These are phyloP conservation scores for Lordiphosa clarofinis DNA, from an alignment of 1,140 invertebrate genomes.

Conservation along the genomic window DNA sequence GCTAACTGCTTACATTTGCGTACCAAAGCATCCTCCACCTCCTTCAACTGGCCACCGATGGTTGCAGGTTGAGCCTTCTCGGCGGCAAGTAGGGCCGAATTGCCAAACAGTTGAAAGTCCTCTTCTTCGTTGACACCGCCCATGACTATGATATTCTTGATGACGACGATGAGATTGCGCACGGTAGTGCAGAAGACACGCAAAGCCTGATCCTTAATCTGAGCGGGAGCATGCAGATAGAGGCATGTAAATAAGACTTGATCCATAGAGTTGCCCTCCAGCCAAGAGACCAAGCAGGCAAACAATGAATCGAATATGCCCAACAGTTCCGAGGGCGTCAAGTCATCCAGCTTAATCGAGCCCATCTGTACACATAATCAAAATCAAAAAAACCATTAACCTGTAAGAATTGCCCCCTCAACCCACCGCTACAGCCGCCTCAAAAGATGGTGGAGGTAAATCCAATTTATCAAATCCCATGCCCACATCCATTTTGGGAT, in stretches of 20 bases:
- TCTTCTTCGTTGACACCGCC: constrained; percentile 96
- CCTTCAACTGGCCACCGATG: constrained; percentile 90
- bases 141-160: constrained; percentile 93
- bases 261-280: constrained; percentile 96
- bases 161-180: constrained; percentile 94
- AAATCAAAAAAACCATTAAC: background rate
- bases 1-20: constrained; percentile 85
- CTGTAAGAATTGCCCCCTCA: background rate
- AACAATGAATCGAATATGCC: constrained; percentile 96
- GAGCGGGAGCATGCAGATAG: constrained; percentile 94
- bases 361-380: constrained; percentile 81
- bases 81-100: constrained; percentile 93
- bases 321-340: constrained; percentile 86
- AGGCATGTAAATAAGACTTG: constrained; percentile 99
- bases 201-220: constrained; percentile 90
- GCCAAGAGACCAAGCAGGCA: constrained; percentile 95
- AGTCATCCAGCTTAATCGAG: constrained; percentile 88
- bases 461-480: constrained; percentile 96
- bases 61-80: constrained; percentile 91
- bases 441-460: constrained; percentile 92
- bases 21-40: constrained; percentile 95
- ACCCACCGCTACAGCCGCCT: constrained; percentile 89
- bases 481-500: constrained; percentile 99
- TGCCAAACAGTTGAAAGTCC: constrained; percentile 94
- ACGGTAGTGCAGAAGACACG: constrained; percentile 93